phyloP scores from a whole-genome alignment of 2,113 vertebrate genomes.

The Melanocharis versteri region DNA sequence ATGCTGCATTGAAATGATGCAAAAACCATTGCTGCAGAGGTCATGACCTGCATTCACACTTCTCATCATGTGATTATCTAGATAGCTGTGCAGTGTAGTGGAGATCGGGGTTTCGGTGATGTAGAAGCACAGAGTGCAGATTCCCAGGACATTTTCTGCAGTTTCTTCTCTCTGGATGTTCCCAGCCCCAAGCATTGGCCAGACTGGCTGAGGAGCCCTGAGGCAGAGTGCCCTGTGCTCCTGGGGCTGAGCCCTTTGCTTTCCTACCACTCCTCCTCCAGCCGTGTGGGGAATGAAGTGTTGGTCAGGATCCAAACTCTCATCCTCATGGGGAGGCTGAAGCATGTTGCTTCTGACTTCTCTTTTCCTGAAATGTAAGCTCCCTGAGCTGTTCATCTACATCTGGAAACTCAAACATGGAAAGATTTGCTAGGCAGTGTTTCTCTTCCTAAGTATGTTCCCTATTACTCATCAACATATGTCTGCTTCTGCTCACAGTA shows the following conservation, averaged over 20 bases:
- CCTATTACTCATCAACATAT: background rate
- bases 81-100: background rate
- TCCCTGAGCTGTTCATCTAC: background rate
- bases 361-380: background rate
- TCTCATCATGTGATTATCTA: background rate
- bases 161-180: background rate
- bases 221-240: background rate
- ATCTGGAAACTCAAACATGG: background rate
- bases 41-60: background rate
- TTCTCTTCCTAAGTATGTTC: background rate
- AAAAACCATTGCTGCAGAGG: background rate
- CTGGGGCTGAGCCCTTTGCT: background rate
- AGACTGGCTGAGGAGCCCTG: background rate
- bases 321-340: accelerated
- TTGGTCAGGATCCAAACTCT: background rate
- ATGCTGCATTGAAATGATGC: background rate
- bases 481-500: background rate
- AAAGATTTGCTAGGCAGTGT: background rate
- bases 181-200: background rate
- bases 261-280: background rate
- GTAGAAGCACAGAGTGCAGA: background rate
- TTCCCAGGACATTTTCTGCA: accelerated
- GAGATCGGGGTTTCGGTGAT: background rate
- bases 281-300: accelerated
- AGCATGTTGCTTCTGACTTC: background rate